phyloP scores from a whole-genome alignment of 2,113 vertebrate species.

The Notothenia rossii region DNA sequence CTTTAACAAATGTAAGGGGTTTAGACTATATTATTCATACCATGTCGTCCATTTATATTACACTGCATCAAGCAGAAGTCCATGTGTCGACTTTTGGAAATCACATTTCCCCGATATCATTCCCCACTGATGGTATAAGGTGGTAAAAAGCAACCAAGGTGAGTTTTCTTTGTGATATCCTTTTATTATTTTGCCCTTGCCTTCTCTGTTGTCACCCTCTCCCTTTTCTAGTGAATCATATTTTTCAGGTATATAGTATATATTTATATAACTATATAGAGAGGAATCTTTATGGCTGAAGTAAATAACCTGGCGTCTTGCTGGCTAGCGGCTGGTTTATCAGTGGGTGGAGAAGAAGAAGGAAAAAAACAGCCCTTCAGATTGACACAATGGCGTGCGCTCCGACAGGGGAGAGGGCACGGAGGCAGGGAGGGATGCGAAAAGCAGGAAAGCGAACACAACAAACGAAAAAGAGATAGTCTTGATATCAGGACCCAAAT shows the following conservation, averaged over 20 bases:
- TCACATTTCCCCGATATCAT: slow-evolving; percentile 45
- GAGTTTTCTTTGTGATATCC: slow-evolving; percentile 57
- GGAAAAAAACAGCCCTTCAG: slow-evolving; percentile 75
- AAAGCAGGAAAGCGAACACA: slow-evolving; percentile 63
- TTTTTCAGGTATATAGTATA: slow-evolving; percentile 52
- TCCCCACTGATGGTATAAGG: slow-evolving; percentile 40
- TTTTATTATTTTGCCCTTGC: slow-evolving; percentile 57
- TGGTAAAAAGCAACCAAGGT: background rate
- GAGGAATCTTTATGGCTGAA: slow-evolving; percentile 66
- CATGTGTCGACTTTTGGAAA: slow-evolving; percentile 14
- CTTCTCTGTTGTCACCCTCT: slow-evolving; percentile 30
- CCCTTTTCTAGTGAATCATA: slow-evolving; percentile 59
- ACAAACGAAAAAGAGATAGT: slow-evolving; percentile 78
- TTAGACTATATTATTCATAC: too few relatives aligned
- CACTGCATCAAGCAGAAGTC: too few relatives aligned
- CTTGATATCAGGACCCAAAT: slow-evolving; percentile 78
- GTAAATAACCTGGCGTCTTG: slow-evolving; percentile 76
- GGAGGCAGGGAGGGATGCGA: slow-evolving; percentile 56
- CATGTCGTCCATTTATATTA: too few relatives aligned
- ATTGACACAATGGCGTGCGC: slow-evolving; percentile 77
- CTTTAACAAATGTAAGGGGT: background rate
- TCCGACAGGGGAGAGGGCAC: slow-evolving; percentile 72
- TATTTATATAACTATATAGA: slow-evolving; percentile 48
- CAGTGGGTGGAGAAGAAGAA: slow-evolving; percentile 67
- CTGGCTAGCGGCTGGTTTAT: slow-evolving; percentile 72